Evolutionary conservation across 2,797 vertebrate species (phyloP), one percentile per base, ranked within the genome.

Genomic region (Hafferia zeledoni): DNA sequence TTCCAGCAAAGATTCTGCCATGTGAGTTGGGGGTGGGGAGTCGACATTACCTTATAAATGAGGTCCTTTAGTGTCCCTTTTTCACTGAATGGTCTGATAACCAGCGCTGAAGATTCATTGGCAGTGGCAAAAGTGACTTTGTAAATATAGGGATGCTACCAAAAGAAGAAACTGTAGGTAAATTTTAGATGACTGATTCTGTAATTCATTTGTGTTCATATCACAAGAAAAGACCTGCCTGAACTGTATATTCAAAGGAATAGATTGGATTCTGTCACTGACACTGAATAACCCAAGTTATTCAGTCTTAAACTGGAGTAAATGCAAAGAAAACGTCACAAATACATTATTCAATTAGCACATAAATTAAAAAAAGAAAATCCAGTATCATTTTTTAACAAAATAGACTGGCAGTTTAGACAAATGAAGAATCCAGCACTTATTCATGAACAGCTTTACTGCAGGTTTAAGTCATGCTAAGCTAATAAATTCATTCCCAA

Each of bases 1-100:
- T 64, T 49, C 18, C 78, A 89, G 67, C 20, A 65, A 39, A 90
- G 30, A 27, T 31, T 61, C 35, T 59, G 57, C 37, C 22, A 30
- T 75, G 72, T 44, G 20, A 76, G 10, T 1, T 63, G 39, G 30
- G 53, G 19, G 31, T 22, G 7, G 25, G 13, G 24, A 24, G 18
- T 30, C 47, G 30, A 70, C 7, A 6, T 75, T 98, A 99, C 99
- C 99, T 99, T 99, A 96, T 99, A 99, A 97, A 99, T 99, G 95
- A 99, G 98, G 97, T 99, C 99, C 95, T 99, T 98, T 79, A 99
- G 97, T 28, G 99, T 99, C 92, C 99, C 99, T 95, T 98, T 99
- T 94, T 99, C 99, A 87, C 97, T 99, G 97, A 99, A 99, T 4
- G 98, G 98, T 89, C 99, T 96, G 96, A 99, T 99, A 94, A 99